A percentile compares a stretch with the other conserved stretches of the same genome.
These are phyloP conservation scores for Gymnocheta viridis DNA, from an alignment of 2,888 invertebrate genomes.

Conservation along the genomic window DNA sequence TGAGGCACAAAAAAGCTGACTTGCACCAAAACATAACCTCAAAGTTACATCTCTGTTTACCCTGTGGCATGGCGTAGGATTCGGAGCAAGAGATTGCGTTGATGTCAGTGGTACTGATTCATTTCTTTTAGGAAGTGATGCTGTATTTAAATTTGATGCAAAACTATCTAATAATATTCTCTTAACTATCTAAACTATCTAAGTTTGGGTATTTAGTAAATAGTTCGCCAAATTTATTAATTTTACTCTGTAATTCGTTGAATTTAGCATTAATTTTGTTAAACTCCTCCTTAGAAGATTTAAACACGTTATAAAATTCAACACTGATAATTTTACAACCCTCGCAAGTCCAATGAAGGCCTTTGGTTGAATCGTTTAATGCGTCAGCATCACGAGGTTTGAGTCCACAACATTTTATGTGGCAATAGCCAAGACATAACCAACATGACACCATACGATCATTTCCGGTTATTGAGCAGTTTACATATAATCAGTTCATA, in stretches of 20 bases:
- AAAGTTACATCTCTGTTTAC: no score
- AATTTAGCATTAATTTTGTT: background rate
- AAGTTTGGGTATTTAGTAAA: background rate
- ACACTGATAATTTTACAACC: background rate
- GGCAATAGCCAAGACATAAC: background rate
- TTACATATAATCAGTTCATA: background rate
- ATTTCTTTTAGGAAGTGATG: no score
- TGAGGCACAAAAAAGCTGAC: no score
- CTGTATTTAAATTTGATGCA: no score
- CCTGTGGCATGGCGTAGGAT: no score
- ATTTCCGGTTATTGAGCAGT: background rate
- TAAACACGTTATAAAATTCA: conserved; percentile 6
- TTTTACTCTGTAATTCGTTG: background rate
- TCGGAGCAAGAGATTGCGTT: no score
- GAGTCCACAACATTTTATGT: background rate
- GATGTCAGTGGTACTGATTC: no score
- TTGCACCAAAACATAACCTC: no score
- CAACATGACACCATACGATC: background rate
- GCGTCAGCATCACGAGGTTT: background rate
- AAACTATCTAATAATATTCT: no score
- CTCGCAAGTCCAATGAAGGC: no score
- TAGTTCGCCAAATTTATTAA: background rate
- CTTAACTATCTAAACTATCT: background rate
- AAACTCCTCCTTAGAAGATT: background rate
- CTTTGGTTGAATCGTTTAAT: background rate